A percentile compares a stretch with the other conserved stretches of the same genome.
phyloP scores from a whole-genome alignment of 2,888 invertebrate species.

The Theodoxus fluviatilis region DNA sequence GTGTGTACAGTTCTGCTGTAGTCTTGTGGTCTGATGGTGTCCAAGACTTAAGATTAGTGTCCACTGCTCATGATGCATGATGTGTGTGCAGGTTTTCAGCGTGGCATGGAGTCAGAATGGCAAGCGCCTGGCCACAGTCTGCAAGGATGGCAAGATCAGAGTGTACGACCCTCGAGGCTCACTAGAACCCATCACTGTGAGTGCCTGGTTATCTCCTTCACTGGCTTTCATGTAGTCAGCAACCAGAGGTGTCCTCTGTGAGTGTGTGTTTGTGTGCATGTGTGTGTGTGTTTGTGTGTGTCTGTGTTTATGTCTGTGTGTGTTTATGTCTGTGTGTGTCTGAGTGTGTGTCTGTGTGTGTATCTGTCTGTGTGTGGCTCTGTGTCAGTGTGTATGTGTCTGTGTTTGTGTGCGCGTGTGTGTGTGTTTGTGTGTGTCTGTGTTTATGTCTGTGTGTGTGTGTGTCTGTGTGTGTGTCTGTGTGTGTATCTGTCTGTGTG shows the following conservation, averaged over 20 bases:
- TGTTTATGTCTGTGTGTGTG: not conserved
- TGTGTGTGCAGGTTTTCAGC: conserved; percentile 81
- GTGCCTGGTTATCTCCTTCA: not conserved
- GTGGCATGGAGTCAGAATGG: conserved; percentile 94
- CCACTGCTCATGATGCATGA: too few species aligned
- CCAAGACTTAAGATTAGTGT: too few species aligned
- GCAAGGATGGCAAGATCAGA: conserved; percentile 86
- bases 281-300: not conserved
- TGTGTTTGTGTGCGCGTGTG: not conserved
- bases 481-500: not conserved
- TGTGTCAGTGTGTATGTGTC: too few species aligned
- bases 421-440: not conserved
- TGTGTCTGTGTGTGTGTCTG: not conserved
- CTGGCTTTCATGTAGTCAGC: too few species aligned
- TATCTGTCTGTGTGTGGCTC: too few species aligned
- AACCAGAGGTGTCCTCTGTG: too few species aligned
- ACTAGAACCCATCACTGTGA: conserved; percentile 71
- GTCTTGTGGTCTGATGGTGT: too few species aligned
- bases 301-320: not conserved
- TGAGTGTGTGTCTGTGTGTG: too few species aligned
- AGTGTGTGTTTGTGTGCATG: too few species aligned
- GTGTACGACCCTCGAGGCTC: conserved; percentile 82
- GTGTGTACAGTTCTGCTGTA: too few species aligned
- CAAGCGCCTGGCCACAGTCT: conserved; percentile 82
- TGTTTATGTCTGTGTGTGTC: not conserved